phyloP scores from a whole-genome alignment of 2,113 vertebrate species.

The Xiphorhynchus elegans region DNA sequence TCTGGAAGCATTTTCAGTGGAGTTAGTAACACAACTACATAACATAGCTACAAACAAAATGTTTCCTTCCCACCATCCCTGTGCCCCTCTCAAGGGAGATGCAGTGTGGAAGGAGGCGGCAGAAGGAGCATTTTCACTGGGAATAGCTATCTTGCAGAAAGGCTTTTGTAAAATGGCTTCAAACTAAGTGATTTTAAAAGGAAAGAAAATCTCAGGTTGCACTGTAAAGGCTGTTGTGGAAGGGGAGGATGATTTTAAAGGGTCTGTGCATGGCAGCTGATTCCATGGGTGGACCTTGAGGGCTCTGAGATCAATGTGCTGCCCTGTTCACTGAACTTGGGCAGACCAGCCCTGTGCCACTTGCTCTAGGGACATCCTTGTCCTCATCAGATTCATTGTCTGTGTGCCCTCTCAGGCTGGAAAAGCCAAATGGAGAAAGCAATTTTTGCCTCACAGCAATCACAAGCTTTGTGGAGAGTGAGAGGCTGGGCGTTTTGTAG shows the following conservation, averaged over 20 bases:
- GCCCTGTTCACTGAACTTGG: background rate
- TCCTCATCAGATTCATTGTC: background rate
- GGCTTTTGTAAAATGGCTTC: background rate
- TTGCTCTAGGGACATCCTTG: background rate
- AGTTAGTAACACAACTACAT: background rate
- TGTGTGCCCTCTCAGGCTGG: background rate
- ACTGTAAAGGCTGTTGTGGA: background rate
- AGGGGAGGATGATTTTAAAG: background rate
- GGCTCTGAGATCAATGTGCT: background rate
- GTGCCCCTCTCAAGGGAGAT: background rate
- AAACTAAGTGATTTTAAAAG: background rate
- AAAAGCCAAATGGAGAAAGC: background rate
- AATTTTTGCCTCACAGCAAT: background rate
- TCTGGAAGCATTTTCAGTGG: background rate
- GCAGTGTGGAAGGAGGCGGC: background rate
- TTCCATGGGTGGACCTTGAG: background rate
- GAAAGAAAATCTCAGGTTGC: background rate
- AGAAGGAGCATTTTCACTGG: slow-evolving; percentile 1
- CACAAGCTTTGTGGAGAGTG: background rate
- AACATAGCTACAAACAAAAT: background rate
- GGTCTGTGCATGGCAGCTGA: background rate
- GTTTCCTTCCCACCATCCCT: background rate
- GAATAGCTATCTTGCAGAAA: background rate
- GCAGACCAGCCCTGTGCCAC: background rate
- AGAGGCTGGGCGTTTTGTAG: background rate